Percentiles rank a stretch among this genome's conserved stretches.
These are phyloP conservation scores for Erythrolamprus reginae DNA, from an alignment of 2,113 vertebrate genomes.

Conservation along the genomic window DNA sequence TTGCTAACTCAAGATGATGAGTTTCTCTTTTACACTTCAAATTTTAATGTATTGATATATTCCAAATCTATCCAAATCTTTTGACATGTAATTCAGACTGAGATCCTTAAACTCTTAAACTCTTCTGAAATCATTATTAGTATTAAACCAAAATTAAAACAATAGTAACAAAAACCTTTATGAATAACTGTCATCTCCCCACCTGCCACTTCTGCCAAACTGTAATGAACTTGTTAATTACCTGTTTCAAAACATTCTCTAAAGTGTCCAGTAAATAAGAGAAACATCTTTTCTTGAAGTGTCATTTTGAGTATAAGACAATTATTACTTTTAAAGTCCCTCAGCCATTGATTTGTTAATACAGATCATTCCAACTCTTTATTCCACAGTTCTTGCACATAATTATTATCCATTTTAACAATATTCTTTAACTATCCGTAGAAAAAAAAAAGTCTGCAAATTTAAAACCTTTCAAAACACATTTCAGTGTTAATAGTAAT, in stretches of 20 bases:
- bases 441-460: background rate
- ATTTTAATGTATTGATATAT: background rate
- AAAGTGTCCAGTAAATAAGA: background rate
- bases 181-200: background rate
- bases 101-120: background rate
- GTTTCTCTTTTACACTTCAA: background rate
- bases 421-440: background rate
- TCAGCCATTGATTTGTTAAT: background rate
- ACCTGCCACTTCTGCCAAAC: background rate
- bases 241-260: background rate
- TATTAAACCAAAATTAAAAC: background rate
- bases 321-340: background rate
- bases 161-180: background rate
- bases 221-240: background rate
- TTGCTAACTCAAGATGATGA: background rate
- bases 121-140: background rate
- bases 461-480: background rate
- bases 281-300: background rate
- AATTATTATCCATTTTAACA: background rate
- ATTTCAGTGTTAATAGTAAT: background rate
- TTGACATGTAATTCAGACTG: background rate
- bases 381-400: background rate
- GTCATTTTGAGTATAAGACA: background rate
- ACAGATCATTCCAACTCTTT: background rate
- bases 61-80: background rate